Evolutionary conservation across 2,888 invertebrate species (phyloP).

Genomic region (Diarsia mendica): DNA sequence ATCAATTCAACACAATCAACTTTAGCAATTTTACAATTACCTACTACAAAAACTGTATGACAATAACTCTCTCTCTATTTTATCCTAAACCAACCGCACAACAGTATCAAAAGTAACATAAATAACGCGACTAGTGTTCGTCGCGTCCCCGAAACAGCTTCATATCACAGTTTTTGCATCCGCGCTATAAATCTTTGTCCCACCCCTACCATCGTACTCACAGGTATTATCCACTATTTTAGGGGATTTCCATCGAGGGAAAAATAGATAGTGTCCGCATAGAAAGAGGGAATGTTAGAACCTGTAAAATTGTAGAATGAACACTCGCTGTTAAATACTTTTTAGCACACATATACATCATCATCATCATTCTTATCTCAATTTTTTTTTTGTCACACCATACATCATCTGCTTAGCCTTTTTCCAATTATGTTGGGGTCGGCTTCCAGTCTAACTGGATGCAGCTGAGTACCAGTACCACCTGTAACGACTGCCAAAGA

Average conservation of each 20-base stretch:
- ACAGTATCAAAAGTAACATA: constrained; percentile 49
- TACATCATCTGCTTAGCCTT: too few relatives aligned
- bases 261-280: background rate
- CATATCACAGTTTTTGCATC: constrained; percentile 62
- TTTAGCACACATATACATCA: too few relatives aligned
- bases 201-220: background rate
- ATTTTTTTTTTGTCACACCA: too few relatives aligned
- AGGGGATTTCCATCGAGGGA: constrained; percentile 22
- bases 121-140: constrained; percentile 45
- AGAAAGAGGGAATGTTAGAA: background rate
- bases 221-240: constrained; percentile 28
- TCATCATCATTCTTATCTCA: too few relatives aligned
- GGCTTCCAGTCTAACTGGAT: too few relatives aligned
- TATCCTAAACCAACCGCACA: constrained; percentile 22
- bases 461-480: too few relatives aligned
- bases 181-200: constrained; percentile 47
- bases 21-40: background rate
- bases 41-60: background rate
- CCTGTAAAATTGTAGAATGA: background rate
- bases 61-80: constrained; percentile 25
- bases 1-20: background rate
- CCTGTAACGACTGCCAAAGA: too few relatives aligned
- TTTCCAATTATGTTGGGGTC: too few relatives aligned
- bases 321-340: background rate
- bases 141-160: constrained; percentile 31